These are phyloP conservation scores for Numenius phaeopus DNA, from an alignment of 2,797 vertebrate genomes.

Conservation along the genomic window DNA sequence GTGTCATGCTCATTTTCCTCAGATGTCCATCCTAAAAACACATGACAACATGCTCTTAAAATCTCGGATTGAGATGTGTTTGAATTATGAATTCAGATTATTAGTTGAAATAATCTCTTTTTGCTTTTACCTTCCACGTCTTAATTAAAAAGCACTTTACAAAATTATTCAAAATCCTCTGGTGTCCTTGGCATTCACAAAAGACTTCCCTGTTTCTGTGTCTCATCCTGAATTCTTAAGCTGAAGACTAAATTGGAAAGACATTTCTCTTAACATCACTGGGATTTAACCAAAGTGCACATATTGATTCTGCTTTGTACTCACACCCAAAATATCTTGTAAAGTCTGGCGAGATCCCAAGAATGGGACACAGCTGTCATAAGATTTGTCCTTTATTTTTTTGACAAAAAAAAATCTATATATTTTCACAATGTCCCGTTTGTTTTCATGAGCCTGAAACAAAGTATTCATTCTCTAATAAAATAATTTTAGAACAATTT, in stretches of 20 bases:
- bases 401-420: background rate
- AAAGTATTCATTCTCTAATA: background rate
- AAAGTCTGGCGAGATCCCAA: background rate
- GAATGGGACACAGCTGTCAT: background rate
- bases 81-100: background rate
- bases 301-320: background rate
- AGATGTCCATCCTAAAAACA: background rate
- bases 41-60: background rate
- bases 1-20: background rate
- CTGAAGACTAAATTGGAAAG: background rate
- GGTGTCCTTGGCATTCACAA: background rate
- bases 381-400: background rate
- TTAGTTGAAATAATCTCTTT: background rate
- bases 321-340: background rate
- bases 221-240: background rate
- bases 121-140: background rate
- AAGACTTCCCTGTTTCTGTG: background rate
- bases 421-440: background rate
- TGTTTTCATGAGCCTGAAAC: background rate
- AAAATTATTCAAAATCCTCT: background rate
- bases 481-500: background rate
- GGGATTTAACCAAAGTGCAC: background rate
- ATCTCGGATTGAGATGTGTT: background rate
- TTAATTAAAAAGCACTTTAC: background rate
- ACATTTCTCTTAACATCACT: background rate